Evolutionary conservation across 1,140 invertebrate species (phyloP).

Genomic region (Lerema accius): DNA sequence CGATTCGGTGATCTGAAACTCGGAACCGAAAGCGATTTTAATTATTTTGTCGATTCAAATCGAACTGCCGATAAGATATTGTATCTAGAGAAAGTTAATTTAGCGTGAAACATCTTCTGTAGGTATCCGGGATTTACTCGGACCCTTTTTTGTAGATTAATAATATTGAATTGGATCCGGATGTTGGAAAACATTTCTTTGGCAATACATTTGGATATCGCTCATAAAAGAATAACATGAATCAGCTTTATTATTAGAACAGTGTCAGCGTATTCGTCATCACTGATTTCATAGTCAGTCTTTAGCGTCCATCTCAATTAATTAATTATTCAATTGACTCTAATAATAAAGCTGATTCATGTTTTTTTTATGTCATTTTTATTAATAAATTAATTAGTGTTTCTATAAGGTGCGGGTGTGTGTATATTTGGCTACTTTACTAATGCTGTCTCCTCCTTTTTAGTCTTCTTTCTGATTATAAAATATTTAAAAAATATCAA

Average conservation of each 20-base stretch:
- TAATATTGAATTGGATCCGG: constrained; percentile 18
- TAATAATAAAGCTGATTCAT: no score
- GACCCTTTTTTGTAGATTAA: constrained; percentile 29
- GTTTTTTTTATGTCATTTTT: no score
- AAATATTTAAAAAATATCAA: no score
- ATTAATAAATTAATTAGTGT: no score
- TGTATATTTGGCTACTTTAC: no score
- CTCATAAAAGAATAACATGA: background rate
- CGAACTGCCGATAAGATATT: constrained; percentile 21
- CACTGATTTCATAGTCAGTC: no score
- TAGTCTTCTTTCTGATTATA: no score
- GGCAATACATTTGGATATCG: background rate
- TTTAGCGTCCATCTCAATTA: no score
- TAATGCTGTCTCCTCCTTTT: no score
- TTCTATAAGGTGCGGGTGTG: no score
- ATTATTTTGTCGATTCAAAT: constrained; percentile 32
- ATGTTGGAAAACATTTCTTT: constrained; percentile 11
- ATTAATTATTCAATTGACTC: no score
- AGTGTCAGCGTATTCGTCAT: background rate
- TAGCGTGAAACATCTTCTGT: constrained; percentile 29
- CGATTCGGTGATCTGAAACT: constrained; percentile 16
- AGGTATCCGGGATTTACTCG: constrained; percentile 1
- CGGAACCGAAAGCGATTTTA: constrained; percentile 26
- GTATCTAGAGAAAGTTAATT: constrained; percentile 18
- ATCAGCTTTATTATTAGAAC: background rate